Evolutionary conservation across 2,113 vertebrate species (phyloP).

Genomic region (Columba janthina): DNA sequence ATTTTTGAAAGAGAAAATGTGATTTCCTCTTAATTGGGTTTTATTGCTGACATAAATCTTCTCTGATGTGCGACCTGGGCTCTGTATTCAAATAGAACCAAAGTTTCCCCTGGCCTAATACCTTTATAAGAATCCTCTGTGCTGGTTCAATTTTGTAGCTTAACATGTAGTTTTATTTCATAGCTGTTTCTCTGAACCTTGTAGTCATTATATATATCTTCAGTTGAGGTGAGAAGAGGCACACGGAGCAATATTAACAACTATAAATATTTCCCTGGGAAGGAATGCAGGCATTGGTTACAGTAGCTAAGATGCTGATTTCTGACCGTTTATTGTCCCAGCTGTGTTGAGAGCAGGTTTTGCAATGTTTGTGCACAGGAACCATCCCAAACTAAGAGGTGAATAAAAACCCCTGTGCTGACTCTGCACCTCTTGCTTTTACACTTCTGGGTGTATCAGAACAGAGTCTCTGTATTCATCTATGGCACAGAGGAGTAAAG

Average conservation of each 20-base stretch:
- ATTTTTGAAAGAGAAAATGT: neutral
- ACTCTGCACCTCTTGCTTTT: neutral
- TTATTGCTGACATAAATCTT: neutral
- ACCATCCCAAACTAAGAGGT: neutral
- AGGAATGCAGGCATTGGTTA: neutral
- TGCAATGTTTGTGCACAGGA: neutral
- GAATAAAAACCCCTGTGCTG: neutral
- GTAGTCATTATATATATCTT: neutral
- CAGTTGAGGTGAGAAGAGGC: neutral
- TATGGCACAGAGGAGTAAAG: accelerated
- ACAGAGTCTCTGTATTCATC: neutral
- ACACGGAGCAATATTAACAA: neutral
- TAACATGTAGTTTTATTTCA: neutral
- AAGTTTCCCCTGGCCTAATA: neutral
- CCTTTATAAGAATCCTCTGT: neutral
- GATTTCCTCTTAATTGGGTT: neutral
- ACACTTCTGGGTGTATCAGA: neutral
- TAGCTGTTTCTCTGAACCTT: neutral
- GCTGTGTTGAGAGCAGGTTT: neutral
- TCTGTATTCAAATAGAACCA: neutral
- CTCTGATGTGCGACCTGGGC: neutral
- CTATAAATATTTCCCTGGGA: neutral
- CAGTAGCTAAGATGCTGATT: neutral
- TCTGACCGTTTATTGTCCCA: neutral
- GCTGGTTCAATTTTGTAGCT: neutral